A percentile compares a stretch with the other conserved stretches of the same genome.
phyloP scores from a whole-genome alignment of 2,888 invertebrate genomes.

The Melieria omissa region DNA sequence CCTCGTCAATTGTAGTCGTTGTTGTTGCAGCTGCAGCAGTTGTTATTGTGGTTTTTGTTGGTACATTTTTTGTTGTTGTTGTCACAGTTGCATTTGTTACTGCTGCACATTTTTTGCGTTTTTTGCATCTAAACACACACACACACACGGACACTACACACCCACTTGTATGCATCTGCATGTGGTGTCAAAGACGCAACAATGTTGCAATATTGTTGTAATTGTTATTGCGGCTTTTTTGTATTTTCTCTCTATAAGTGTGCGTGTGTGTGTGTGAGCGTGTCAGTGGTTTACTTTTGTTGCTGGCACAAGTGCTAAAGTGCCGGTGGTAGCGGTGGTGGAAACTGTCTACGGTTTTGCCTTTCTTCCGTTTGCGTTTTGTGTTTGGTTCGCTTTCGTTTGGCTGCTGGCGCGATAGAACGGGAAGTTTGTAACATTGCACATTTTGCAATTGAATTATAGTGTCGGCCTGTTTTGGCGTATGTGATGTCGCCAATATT shows the following conservation, averaged over 20 bases:
- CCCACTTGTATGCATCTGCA: not conserved
- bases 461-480: constrained; percentile 20
- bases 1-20: not conserved
- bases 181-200: not conserved
- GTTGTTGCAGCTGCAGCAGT: not conserved
- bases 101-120: not conserved
- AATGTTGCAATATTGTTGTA: constrained; percentile 8
- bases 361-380: not conserved
- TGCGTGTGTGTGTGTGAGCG: no score
- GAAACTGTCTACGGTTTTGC: not conserved
- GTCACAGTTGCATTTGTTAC: not conserved
- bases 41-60: no score
- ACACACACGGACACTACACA: not conserved
- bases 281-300: not conserved
- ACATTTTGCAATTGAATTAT: constrained; percentile 27
- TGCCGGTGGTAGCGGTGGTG: not conserved
- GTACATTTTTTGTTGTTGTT: not conserved
- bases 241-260: not conserved
- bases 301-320: not conserved
- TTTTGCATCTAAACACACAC: no score
- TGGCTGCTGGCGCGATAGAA: not conserved
- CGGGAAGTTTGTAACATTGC: not conserved
- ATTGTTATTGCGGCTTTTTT: not conserved
- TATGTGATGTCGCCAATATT: no score
- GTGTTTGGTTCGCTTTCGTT: not conserved